Evolutionary conservation across 2,113 vertebrate species (phyloP), one percentile per base, ranked within the genome.

Genomic region (Phasianus colchicus): DNA sequence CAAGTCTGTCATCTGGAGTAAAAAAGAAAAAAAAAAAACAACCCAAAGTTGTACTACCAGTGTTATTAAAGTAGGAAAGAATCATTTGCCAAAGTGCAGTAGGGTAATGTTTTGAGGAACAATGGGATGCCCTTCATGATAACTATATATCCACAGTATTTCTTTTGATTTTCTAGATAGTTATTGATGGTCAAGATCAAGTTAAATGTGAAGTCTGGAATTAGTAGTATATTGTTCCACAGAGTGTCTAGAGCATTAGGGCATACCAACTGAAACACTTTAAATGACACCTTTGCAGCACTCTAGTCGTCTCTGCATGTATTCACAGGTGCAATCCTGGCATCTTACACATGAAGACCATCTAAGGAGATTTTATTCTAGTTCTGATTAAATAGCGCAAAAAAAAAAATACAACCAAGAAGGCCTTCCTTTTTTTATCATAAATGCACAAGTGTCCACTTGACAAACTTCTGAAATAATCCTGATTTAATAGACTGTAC

Each of bases 381-480:
- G 3, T 77, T 90, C 36, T 90, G 11, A 50, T 70, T 70, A 75
- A 76, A 24, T 85, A 89, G 47, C 65, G 36, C 11, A 54, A 50
- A 40, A 74, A 38, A 38, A 15, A 63, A 19, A 13, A 52, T 25
- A 52, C 55, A n/a, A 57, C 55, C 30, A 57, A 57, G 32, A 30
- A 32, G 32, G 6, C 32, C 52, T 85, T 85, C 20, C 9, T 19
- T 11, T 89, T 89, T 77, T 84, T 65, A 27, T 63, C 27, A 20
- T 11, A 54, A 60, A 13, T 65, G 6, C 45, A 54, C 3, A 47
- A 71, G 34, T 55, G 15, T 16, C 38, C 54, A 55, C 40, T 89
- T 89, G 38, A 50, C 86, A 85, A 92, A 91, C 84, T 92, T 88
- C 64, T 92, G 94, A 86, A 89, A 34, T 87, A 54, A 76, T 36